Conservation (phyloP, 2,888 invertebrate genomes). For the Erebia ligea region DNA sequence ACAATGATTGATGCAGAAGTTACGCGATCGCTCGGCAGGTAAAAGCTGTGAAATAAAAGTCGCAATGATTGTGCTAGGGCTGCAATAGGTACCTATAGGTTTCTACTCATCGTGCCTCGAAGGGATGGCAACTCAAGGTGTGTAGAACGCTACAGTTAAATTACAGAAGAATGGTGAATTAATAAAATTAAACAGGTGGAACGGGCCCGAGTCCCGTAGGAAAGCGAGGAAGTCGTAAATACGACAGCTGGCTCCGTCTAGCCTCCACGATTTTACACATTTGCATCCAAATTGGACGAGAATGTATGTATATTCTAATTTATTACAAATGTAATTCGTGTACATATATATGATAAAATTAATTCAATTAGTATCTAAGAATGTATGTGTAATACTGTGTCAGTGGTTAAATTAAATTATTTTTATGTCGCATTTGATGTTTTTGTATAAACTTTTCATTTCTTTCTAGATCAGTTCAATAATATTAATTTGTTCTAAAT, state of each 20-base stretch:
- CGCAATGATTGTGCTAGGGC: no score
- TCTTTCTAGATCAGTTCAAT: no score
- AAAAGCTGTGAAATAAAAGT: no score
- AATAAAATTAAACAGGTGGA: slow-evolving; percentile 76
- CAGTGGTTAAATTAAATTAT: neutral
- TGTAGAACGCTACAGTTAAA: slow-evolving; percentile 60
- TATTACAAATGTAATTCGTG: slow-evolving; percentile 21
- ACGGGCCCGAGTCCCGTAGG: slow-evolving; percentile 54
- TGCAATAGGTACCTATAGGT: no score
- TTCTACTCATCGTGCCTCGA: neutral
- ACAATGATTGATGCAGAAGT: no score
- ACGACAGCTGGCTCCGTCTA: slow-evolving; percentile 64
- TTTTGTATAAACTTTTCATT: no score
- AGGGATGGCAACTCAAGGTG: slow-evolving; percentile 36
- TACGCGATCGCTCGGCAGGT: no score
- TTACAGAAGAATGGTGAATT: slow-evolving; percentile 68
- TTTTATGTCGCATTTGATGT: neutral
- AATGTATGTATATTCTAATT: slow-evolving; percentile 22
- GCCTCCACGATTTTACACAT: slow-evolving; percentile 58
- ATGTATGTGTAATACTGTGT: neutral
- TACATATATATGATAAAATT: slow-evolving; percentile 7
- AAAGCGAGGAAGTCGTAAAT: slow-evolving; percentile 77
- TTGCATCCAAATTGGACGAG: slow-evolving; percentile 53
- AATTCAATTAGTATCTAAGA: slow-evolving; percentile 4
- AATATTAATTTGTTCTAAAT: neutral